Evolutionary conservation across 1,140 invertebrate genomes (phyloP), one percentile per base, ranked within the genome.

Genomic region (Philotrypesis tridentata): DNA sequence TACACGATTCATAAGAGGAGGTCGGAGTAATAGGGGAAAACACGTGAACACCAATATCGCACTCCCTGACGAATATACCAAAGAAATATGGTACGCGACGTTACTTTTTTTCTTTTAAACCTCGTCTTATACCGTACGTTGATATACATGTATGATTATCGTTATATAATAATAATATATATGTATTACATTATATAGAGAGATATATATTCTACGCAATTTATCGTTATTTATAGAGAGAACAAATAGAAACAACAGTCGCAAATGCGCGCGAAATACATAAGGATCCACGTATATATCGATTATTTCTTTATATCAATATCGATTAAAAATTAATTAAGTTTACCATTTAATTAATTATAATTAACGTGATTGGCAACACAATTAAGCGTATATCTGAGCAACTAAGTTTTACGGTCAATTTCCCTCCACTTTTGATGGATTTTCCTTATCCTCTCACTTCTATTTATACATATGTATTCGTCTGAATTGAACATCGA

Each of bases 301-400:
- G 77, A 82, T 75, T 79, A 82, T 82, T 79, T 68, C 68, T 84
- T 84, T 82, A 40, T 43, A 71, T 40, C 21, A 31, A 71, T 85
- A 84, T 84, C 79, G 75, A 86, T 85, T 85, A 86, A 84, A 84
- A 85, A 85, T 85, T 83, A 87, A 87, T 88, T 87, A 87, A 85
- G 85, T 86, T 85, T 48, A 55, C 63, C n/a, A 25, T 82, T 82
- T 79, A 87, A 87, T 86, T 88, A 86, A 87, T 77, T 80, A 77
- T 84, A 86, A 86, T 87, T 84, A 86, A 86, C 84, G 86, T 85
- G 85, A 89, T 89, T 90, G 88, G 88, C 88, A 90, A 90, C 88
- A 89, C 87, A 90, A 89, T 90, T 89, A 90, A 90, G 88, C 89
- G 89, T 89, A 90, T 88, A 86, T 87, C 82, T 85, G 87, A 88